These are phyloP conservation scores for Psilopogon haemacephalus DNA, from an alignment of 2,113 vertebrate species.

Conservation along the genomic window DNA sequence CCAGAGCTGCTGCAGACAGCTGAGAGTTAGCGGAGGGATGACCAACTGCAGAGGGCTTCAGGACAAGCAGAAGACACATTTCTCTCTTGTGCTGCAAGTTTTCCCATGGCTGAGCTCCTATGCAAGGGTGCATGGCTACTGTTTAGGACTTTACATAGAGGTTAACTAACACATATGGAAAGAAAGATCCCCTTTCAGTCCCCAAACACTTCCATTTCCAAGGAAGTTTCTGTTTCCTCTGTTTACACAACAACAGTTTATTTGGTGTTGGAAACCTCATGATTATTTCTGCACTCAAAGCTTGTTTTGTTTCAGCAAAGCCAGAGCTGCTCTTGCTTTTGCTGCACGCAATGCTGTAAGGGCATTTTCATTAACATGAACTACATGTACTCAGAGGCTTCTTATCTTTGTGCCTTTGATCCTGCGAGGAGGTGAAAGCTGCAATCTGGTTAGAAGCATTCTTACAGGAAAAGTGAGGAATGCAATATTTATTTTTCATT, in stretches of 20 bases:
- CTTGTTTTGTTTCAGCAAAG: not conserved
- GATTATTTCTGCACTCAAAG: not conserved
- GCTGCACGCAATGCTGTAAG: not conserved
- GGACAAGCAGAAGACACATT: not conserved
- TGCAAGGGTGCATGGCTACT: not conserved
- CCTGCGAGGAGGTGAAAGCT: not conserved
- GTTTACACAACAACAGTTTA: not conserved
- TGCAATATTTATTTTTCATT: not conserved
- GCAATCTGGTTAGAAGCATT: not conserved
- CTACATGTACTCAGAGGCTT: not conserved
- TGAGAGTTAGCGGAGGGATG: not conserved
- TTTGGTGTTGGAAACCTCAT: not conserved
- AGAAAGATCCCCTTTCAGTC: not conserved
- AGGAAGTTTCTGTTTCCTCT: rapidly evolving
- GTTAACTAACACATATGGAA: not conserved
- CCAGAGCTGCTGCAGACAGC: not conserved
- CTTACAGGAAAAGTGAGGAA: not conserved
- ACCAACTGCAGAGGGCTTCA: rapidly evolving
- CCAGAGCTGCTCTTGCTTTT: not conserved
- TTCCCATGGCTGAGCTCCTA: rapidly evolving
- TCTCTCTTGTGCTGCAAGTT: not conserved
- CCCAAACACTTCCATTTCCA: not conserved
- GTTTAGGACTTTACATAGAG: not conserved
- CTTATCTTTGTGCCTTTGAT: conserved; percentile 4
- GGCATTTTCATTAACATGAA: not conserved